These are phyloP conservation scores for Fukomys damarensis DNA, from an alignment of 2,113 vertebrate genomes.

Conservation along the genomic window DNA sequence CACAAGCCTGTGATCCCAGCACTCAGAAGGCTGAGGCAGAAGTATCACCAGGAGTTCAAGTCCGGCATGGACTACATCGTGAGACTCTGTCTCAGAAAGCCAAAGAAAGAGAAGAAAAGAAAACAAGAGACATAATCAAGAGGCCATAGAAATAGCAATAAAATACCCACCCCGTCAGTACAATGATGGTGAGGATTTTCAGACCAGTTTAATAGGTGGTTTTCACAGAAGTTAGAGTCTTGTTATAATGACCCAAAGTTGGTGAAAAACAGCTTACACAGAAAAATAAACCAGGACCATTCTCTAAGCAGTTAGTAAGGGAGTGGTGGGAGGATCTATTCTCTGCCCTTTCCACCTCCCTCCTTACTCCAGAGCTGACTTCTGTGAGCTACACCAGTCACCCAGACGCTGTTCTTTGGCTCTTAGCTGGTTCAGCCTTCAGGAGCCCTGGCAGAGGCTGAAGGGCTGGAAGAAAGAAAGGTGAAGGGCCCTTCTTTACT, in stretches of 20 bases:
- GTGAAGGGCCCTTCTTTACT: background rate
- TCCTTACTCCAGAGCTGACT: background rate
- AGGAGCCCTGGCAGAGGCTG: background rate
- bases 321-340: fast-evolving
- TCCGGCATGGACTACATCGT: background rate
- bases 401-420: background rate
- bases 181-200: background rate
- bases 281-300: background rate
- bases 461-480: background rate
- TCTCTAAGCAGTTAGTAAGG: background rate
- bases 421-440: background rate
- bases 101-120: background rate
- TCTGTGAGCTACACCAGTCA: fast-evolving
- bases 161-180: background rate
- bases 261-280: background rate
- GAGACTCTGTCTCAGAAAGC: background rate
- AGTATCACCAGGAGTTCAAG: background rate
- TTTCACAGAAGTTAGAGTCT: background rate
- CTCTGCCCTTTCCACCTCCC: background rate
- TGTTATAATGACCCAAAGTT: background rate
- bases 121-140: background rate
- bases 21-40: background rate
- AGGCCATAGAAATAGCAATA: background rate
- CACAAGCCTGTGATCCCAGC: background rate
- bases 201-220: background rate